phyloP scores from a whole-genome alignment of 1,140 invertebrate species.

The Drosophila miranda region DNA sequence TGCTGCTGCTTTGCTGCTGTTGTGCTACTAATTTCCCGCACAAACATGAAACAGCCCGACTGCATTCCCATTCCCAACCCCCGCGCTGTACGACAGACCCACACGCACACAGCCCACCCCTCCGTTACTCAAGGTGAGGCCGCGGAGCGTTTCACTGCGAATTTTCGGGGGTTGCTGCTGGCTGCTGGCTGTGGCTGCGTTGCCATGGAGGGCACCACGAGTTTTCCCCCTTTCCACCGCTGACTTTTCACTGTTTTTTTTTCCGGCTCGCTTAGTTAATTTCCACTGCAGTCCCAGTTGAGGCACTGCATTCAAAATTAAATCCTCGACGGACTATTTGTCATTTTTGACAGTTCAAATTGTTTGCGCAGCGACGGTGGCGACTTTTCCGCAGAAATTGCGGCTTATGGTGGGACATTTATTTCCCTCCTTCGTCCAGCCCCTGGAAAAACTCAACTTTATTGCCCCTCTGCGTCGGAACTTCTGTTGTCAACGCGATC shows the following conservation, averaged over 20 bases:
- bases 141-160: constrained; percentile 32
- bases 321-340: constrained; percentile 72
- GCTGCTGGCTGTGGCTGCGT: constrained; percentile 1
- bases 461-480: constrained; percentile 58
- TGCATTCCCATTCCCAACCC: constrained; percentile 2
- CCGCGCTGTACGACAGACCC: too few species aligned
- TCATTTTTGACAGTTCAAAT: constrained; percentile 76
- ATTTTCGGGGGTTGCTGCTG: constrained; percentile 68
- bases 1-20: constrained; percentile 21
- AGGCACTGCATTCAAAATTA: constrained; percentile 69
- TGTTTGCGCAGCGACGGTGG: constrained; percentile 28
- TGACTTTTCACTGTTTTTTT: constrained; percentile 25
- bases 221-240: constrained; percentile 32
- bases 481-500: constrained; percentile 65
- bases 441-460: constrained; percentile 2
- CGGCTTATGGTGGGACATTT: constrained; percentile 63
- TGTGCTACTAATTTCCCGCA: constrained; percentile 61
- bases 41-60: constrained; percentile 65
- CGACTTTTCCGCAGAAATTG: constrained; percentile 49
- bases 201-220: constrained; percentile 13
- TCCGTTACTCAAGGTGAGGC: constrained; percentile 13
- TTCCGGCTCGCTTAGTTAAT: constrained; percentile 59
- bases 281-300: constrained; percentile 60
- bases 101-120: constrained; percentile 20
- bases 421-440: constrained; percentile 11